Conservation (phyloP, 1,140 invertebrate genomes). For the Adelges cooleyi region DNA sequence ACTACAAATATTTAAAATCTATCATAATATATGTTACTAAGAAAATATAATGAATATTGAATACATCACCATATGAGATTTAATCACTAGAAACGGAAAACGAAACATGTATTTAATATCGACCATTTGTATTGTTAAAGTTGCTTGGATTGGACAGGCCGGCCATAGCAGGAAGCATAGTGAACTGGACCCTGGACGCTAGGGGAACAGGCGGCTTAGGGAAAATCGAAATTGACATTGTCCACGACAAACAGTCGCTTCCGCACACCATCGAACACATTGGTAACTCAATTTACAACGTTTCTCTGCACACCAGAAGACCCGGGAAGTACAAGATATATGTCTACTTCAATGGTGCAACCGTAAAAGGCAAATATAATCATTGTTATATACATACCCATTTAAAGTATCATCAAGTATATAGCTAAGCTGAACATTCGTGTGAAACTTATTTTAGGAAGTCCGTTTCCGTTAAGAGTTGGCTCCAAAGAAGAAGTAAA, state of each 20-base stretch:
- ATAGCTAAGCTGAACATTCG: neutral
- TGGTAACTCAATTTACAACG: conserved; percentile 66
- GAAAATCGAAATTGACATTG: conserved; percentile 77
- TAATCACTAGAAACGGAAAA: no score
- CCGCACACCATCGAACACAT: conserved; percentile 74
- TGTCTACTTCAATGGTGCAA: conserved; percentile 88
- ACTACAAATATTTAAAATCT: no score
- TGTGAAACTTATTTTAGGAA: conserved; percentile 31
- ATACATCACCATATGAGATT: no score
- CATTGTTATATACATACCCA: neutral
- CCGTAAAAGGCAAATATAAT: conserved; percentile 68
- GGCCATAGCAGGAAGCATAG: conserved; percentile 51
- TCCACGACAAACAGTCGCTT: conserved; percentile 68
- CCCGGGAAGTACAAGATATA: conserved; percentile 87
- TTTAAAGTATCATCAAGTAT: neutral
- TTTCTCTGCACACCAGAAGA: conserved; percentile 78
- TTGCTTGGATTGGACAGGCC: conserved; percentile 50
- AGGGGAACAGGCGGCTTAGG: conserved; percentile 75
- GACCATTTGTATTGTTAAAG: conserved; percentile 35
- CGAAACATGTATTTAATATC: neutral
- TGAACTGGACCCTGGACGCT: conserved; percentile 72
- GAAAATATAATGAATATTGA: no score
- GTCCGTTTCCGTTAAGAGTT: conserved; percentile 63
- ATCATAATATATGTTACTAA: no score
- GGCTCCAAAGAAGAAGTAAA: conserved; percentile 48